Conservation (phyloP, 2,888 invertebrate genomes). For the Agrochola macilenta region DNA sequence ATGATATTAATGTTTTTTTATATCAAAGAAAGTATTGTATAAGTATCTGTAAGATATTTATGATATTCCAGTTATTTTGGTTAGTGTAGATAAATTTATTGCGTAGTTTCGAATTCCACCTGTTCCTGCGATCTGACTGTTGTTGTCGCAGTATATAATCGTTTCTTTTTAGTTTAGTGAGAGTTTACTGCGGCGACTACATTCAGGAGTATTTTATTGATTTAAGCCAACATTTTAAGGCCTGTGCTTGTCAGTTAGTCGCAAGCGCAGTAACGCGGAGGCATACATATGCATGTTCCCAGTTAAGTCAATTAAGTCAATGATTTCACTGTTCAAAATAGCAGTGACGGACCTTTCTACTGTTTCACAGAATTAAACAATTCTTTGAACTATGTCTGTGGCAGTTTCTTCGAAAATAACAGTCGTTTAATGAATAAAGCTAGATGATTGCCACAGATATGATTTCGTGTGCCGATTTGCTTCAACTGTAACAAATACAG, state of each 20-base stretch:
- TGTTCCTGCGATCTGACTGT: conserved; percentile 49
- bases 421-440: conserved; percentile 4
- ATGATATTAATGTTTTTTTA: conserved; percentile 56
- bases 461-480: not conserved
- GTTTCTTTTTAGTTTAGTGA: conserved; percentile 40
- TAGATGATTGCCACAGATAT: conserved; percentile 9
- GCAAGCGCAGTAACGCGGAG: conserved; percentile 23
- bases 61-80: conserved; percentile 49
- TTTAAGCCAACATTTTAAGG: conserved; percentile 50
- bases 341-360: conserved; percentile 53
- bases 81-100: conserved; percentile 51
- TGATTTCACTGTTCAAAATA: conserved; percentile 60
- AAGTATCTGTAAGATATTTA: conserved; percentile 58
- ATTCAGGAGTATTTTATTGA: conserved; percentile 51
- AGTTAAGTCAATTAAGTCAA: conserved; percentile 52
- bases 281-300: conserved; percentile 44
- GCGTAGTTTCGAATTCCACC: conserved; percentile 62
- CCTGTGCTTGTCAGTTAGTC: conserved; percentile 49
- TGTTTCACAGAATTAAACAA: conserved; percentile 46
- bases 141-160: conserved; percentile 52
- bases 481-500: conserved; percentile 27
- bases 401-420: conserved; percentile 18
- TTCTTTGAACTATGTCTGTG: conserved; percentile 31
- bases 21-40: conserved; percentile 54
- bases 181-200: conserved; percentile 40